Base-by-base conservation (phyloP, 1,140 invertebrate species). In the Helicoverpa armigera region DNA sequence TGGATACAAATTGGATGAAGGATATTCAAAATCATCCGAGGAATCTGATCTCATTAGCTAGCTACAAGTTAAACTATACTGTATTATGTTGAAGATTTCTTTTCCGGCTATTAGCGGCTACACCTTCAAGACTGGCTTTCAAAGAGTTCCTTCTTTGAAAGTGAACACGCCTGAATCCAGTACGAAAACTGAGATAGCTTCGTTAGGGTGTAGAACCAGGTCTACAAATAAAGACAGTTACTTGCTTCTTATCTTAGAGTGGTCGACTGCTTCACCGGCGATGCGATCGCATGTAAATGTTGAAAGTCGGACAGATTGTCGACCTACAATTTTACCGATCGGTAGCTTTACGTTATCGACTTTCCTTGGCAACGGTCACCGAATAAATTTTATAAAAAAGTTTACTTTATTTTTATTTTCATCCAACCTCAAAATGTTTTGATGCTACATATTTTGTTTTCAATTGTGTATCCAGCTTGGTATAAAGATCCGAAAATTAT, bases 271-370 rank as follows among this genome's bases (percentile, higher is more conserved):
- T 48, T 23, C 23, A 61, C 35, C 23, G 11, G 61, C 48, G 75
- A 77, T 77, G 18, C 4, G 50, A 77, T 77, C 75, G 61, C 48
- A 77, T 77, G 74, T 77, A 53, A 77, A 77, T 65, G 75, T 67
- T 63, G 69, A 76, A 76, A 61, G 73, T 60, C 48, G 12, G 58
- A 76, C 61, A 67, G 50, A 67, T 35, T 18, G 75, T 53, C 75
- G 75, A 77, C 75, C 75, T 65, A 77, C 75, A 67, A 77, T 67
- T 65, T 72, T 61, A 14, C 75, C 61, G 75, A 67, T 77, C 61
- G n/a, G 50, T 77, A 77, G 75, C 75, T 65, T 18, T 63, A 51
- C 31, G 58, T 63, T 76, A 76, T 63, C 58, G 60, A 50, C 35
- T 77, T 77, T 67, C 61, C 60, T 77, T 77, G 75, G 75, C 75